Percentiles rank a stretch among this genome's conserved stretches.
Evolutionary conservation across 2,797 vertebrate species (phyloP).

Genomic region (Dicrostonyx torquatus): DNA sequence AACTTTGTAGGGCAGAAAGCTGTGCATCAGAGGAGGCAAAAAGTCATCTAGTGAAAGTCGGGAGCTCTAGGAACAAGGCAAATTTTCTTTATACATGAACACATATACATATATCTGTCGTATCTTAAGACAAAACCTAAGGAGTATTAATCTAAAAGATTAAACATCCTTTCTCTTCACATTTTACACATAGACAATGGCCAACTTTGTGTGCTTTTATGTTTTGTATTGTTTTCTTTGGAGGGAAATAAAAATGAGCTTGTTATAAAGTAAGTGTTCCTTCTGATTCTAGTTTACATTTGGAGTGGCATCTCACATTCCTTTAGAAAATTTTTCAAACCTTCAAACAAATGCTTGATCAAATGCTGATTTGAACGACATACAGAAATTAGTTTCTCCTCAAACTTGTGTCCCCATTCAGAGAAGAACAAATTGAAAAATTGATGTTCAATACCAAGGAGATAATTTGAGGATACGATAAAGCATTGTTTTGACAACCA

Average conservation of each 20-base stretch:
- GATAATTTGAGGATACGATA: constrained; percentile 80
- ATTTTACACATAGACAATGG: background rate
- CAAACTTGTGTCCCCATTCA: constrained; percentile 74
- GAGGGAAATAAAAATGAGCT: background rate
- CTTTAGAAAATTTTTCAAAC: constrained; percentile 65
- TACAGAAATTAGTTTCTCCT: constrained; percentile 75
- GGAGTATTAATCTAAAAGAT: constrained; percentile 15
- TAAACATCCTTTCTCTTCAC: background rate
- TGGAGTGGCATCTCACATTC: constrained; percentile 53
- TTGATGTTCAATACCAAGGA: constrained; percentile 74
- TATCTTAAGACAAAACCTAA: constrained; percentile 6
- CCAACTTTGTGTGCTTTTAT: background rate
- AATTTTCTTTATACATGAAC: background rate
- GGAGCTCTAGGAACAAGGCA: background rate
- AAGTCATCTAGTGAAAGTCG: background rate
- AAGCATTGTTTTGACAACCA: constrained; percentile 81
- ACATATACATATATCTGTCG: background rate
- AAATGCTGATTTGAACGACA: constrained; percentile 68
- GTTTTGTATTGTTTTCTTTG: constrained; percentile 2
- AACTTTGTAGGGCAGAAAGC: background rate
- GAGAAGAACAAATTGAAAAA: constrained; percentile 80
- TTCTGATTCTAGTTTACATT: constrained; percentile 45
- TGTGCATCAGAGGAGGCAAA: background rate
- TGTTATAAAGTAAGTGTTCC: background rate
- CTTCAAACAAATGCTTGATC: constrained; percentile 72